A percentile compares a stretch with the other conserved stretches of the same genome.
These are phyloP conservation scores for Rhinogobio ventralis DNA, from an alignment of 2,797 vertebrate species.

Conservation along the genomic window DNA sequence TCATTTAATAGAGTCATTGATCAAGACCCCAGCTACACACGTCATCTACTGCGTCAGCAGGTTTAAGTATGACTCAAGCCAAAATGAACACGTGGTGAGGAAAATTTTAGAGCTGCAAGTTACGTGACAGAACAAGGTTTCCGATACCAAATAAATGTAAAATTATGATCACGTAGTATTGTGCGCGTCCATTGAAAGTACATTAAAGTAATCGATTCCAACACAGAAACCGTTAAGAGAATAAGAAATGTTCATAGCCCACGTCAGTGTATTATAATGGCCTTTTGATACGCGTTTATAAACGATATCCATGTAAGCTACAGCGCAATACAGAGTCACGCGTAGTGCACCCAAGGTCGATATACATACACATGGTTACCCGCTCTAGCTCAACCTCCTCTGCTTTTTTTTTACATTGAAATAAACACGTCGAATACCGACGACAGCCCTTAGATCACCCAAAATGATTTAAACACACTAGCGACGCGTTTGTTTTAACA, in stretches of 20 bases:
- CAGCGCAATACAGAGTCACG: too few species aligned
- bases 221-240: neutral
- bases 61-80: slow-evolving; percentile 10
- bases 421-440: neutral
- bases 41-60: slow-evolving; percentile 18
- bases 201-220: neutral
- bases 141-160: neutral
- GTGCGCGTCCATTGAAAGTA: neutral
- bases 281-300: neutral
- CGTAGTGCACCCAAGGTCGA: slow-evolving; percentile 47
- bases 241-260: neutral
- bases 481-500: neutral
- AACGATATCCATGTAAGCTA: neutral
- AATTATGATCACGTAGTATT: neutral
- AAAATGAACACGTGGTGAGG: slow-evolving; percentile 20
- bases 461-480: neutral
- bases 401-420: neutral
- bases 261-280: neutral
- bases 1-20: neutral
- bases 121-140: neutral
- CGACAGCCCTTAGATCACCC: neutral
- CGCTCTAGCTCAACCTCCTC: neutral
- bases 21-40: neutral
- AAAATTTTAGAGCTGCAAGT: neutral
- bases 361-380: neutral